Evolutionary conservation across 2,888 invertebrate genomes (phyloP).

Genomic region (Amblyjoppa proteus): DNA sequence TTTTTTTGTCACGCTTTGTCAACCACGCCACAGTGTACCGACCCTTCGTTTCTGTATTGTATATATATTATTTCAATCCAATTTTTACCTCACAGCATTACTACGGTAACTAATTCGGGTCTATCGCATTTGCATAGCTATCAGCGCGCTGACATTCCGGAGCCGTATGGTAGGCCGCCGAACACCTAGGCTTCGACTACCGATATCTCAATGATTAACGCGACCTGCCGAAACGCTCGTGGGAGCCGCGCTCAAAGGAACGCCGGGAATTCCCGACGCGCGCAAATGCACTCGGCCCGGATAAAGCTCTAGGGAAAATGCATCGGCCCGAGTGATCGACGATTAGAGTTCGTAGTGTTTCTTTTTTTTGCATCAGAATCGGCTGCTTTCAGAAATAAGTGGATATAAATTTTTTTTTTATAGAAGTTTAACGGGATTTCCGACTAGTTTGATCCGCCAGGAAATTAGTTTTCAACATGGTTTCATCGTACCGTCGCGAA

Average conservation of each 20-base stretch:
- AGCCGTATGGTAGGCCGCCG: neutral
- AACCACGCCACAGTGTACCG: neutral
- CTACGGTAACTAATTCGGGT: neutral
- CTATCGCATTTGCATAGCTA: conserved; percentile 14
- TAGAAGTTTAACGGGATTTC: neutral
- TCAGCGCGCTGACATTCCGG: neutral
- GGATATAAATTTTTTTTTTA: neutral
- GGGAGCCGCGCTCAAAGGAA: neutral
- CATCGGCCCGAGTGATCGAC: neutral
- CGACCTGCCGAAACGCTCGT: neutral
- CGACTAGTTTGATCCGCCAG: neutral
- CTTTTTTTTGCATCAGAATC: neutral
- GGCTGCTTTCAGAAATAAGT: no score
- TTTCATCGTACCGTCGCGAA: neutral
- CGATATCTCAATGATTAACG: conserved; percentile 5
- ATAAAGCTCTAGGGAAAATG: neutral
- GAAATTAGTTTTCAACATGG: neutral
- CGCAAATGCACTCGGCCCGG: neutral
- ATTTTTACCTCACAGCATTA: neutral
- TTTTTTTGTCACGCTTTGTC: conserved; percentile 48
- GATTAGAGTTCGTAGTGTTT: neutral
- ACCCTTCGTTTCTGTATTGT: conserved; percentile 9
- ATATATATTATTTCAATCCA: neutral
- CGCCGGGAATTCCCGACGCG: neutral
- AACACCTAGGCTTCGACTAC: neutral